Percentiles rank a stretch among this genome's conserved stretches.
Conservation (phyloP, 2,888 invertebrate genomes). For the Tiliacea citrago region DNA sequence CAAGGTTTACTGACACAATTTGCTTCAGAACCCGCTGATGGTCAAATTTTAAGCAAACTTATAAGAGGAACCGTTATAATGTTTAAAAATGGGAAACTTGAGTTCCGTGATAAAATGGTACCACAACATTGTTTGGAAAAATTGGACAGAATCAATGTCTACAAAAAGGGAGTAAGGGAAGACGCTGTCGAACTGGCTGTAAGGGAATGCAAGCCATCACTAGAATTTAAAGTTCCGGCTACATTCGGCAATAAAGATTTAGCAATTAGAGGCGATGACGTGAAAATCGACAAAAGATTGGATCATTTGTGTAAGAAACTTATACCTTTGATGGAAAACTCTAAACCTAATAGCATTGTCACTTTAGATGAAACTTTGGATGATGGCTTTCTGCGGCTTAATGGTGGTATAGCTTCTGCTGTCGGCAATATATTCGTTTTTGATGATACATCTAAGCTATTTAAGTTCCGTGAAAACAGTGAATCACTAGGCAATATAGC, state of each 20-base stretch:
- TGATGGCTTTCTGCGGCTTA: not conserved
- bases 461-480: not conserved
- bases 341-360: not conserved
- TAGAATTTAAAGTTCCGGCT: constrained; percentile 7
- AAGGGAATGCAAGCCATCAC: not conserved
- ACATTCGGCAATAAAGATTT: constrained; percentile 18
- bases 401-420: constrained; percentile 8
- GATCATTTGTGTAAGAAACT: not conserved
- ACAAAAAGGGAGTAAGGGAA: too few relatives aligned
- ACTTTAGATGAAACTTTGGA: not conserved
- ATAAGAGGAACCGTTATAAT: too few relatives aligned
- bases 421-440: constrained; percentile 6
- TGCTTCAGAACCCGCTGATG: too few relatives aligned
- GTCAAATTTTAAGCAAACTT: too few relatives aligned
- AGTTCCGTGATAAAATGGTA: not conserved
- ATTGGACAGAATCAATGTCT: too few relatives aligned
- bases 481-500: constrained; percentile 5
- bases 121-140: too few relatives aligned
- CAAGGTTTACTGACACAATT: not conserved
- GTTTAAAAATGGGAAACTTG: not conserved
- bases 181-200: not conserved
- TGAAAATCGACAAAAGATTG: constrained; percentile 1
- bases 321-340: not conserved
- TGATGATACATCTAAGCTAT: not conserved
- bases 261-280: constrained; percentile 6